Conservation (phyloP, 2,797 vertebrate species). For the Chelonia mydas region DNA sequence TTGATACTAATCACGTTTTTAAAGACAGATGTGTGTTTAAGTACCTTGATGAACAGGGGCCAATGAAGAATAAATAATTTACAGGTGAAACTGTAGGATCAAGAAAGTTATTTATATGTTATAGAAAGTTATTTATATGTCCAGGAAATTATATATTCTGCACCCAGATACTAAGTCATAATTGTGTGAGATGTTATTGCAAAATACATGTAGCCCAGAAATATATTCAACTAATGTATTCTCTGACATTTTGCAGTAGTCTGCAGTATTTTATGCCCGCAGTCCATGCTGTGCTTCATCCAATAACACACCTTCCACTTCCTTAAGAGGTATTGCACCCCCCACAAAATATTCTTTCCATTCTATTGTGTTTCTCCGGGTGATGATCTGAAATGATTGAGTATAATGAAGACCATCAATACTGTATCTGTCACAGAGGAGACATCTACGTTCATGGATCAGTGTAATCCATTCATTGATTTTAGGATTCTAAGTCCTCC, state of each 20-base stretch:
- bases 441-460: conserved; percentile 38
- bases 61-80: neutral
- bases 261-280: conserved; percentile 16
- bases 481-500: conserved; percentile 67
- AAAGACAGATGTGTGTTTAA: neutral
- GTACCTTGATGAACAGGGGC: neutral
- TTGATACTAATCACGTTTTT: neutral
- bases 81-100: neutral
- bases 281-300: neutral
- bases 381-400: conserved; percentile 28
- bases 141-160: neutral
- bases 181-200: fast-evolving
- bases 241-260: conserved; percentile 10
- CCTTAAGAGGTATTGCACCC: neutral
- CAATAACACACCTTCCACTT: neutral
- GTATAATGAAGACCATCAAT: conserved; percentile 70
- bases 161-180: neutral
- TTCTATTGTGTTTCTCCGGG: conserved; percentile 48
- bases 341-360: conserved; percentile 43
- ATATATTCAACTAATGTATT: neutral
- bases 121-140: neutral
- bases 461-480: conserved; percentile 65
- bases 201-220: neutral
- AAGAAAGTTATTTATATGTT: neutral
- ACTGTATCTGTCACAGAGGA: conserved; percentile 59